These are phyloP conservation scores for Cavia aperea DNA, from an alignment of 2,113 vertebrate genomes.

Conservation along the genomic window DNA sequence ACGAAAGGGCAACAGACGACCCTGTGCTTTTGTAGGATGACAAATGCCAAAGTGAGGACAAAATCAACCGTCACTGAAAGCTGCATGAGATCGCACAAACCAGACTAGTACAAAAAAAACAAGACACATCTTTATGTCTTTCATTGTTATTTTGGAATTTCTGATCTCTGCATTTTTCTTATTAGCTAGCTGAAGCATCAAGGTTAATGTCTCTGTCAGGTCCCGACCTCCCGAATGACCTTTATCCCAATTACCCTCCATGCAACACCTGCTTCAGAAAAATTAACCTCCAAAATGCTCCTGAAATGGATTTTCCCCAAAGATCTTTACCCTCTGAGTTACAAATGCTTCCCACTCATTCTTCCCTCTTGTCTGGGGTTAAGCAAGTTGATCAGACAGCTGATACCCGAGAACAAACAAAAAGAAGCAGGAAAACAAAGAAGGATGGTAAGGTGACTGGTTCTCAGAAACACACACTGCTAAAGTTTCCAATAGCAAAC, in stretches of 20 bases:
- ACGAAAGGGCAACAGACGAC: not conserved
- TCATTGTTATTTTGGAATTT: slow-evolving; percentile 23
- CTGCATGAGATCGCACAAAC: not conserved
- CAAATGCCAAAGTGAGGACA: slow-evolving; percentile 24
- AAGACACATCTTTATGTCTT: not conserved
- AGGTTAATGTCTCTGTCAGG: slow-evolving; percentile 34
- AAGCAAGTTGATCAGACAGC: slow-evolving; percentile 6
- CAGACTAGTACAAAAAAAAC: not conserved
- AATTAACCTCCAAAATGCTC: slow-evolving; percentile 53
- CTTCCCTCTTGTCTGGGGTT: not conserved
- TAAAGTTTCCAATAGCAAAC: not conserved
- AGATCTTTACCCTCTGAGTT: not conserved
- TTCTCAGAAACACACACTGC: not conserved
- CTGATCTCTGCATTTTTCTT: not conserved
- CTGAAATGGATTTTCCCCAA: slow-evolving; percentile 25
- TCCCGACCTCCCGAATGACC: slow-evolving; percentile 45
- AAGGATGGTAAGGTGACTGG: not conserved
- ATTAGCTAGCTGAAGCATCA: slow-evolving; percentile 21
- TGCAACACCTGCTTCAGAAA: slow-evolving; percentile 55
- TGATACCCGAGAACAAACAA: slow-evolving; percentile 1
- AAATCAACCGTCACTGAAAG: slow-evolving; percentile 14
- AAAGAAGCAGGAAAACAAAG: not conserved
- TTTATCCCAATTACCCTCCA: slow-evolving; percentile 44
- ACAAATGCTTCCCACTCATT: not conserved
- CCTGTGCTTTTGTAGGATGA: not conserved